phyloP scores from a whole-genome alignment of 2,113 vertebrate genomes.

The Odocoileus hemionus region DNA sequence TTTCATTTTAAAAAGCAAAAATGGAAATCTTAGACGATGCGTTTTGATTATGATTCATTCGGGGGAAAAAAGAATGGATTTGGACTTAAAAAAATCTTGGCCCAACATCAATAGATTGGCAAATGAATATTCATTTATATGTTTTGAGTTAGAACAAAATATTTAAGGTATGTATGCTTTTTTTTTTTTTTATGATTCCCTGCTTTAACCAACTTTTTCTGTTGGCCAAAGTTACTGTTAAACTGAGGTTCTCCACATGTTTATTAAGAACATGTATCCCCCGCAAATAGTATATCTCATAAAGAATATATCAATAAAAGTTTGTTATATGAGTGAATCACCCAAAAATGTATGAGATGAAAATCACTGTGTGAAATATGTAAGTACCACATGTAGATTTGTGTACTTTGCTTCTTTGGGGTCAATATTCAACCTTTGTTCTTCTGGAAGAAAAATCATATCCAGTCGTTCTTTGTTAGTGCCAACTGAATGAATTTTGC shows the following conservation, averaged over 20 bases:
- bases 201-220: not conserved
- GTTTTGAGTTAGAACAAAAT: conserved; percentile 46
- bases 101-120: not conserved
- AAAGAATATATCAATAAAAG: not conserved
- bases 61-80: not conserved
- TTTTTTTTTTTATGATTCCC: not conserved
- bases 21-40: not conserved
- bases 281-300: not conserved
- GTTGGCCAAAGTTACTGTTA: not conserved
- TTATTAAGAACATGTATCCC: not conserved
- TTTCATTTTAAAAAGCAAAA: conserved; percentile 14
- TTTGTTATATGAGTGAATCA: not conserved
- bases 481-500: not conserved
- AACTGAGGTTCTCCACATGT: not conserved
- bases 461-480: not conserved
- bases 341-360: not conserved
- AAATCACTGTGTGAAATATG: not conserved
- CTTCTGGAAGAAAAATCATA: not conserved
- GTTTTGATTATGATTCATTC: not conserved
- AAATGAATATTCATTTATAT: not conserved
- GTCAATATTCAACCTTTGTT: not conserved
- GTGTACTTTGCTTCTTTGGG: not conserved
- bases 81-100: not conserved
- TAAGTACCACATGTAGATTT: not conserved
- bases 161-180: conserved; percentile 34